Base-by-base conservation (phyloP, 2,113 vertebrate genomes). In the Athene noctua region DNA sequence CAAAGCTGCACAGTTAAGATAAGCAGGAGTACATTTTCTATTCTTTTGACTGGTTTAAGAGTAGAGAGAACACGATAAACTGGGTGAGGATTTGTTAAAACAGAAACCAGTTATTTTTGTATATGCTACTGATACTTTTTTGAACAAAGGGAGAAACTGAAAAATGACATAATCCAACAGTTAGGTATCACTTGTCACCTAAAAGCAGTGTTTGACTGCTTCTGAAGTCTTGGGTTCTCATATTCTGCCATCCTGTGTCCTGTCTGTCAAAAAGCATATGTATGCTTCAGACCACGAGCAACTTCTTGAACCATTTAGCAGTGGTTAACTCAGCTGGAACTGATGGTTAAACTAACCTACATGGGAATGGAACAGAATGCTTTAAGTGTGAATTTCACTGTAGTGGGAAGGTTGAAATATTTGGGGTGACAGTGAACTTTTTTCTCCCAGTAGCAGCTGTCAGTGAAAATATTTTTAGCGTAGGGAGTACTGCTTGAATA, bases 211-310 rank as follows among this genome's bases (percentile, higher is more conserved):
- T 55, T 47, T 71, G 34, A 27, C n/a, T 93, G 14, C 4, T 44
- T 27, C 36, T 27, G 30, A 34, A 55, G 23, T 54, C 32, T 81
- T 80, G 25, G 44, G 12, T 71, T 86, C 62, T 71, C 17, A 3
- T n/a, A 14, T 79, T 87, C 26, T 83, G 27, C 59, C 11, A 19
- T 80, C 42, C 18, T 10, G 1, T 47, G 32, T 46, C 32, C 32
- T 38, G 9, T 54, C 26, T 77, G 40, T 38, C 75, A 71, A n/a
- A 34, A 70, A 63, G 23, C 21, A 21, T 0, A 0, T 1, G 0
- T 52, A 3, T 5, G 0, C 15, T 36, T 86, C 44, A 71, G 29
- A 49, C 55, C 5, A 22, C 5, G 32, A 73, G 23, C 26, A 62
- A 10, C 29, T 52, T 46, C 11, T 57, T 27, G 29, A 80, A 32